Evolutionary conservation across 2,888 invertebrate genomes (phyloP).

Genomic region (Callinectes sapidus): DNA sequence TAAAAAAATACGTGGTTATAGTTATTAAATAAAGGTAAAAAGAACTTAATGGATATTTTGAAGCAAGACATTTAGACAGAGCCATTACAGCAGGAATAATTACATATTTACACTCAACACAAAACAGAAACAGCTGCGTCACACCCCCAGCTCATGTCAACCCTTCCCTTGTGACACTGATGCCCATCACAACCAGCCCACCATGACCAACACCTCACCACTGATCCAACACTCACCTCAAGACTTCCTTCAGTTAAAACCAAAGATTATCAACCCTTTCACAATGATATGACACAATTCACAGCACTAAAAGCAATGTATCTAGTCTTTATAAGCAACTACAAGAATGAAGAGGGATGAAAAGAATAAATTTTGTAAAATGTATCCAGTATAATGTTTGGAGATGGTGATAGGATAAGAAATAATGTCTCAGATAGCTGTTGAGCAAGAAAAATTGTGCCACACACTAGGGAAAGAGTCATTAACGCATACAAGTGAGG

Average conservation of each 20-base stretch:
- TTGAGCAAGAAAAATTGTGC: too few species aligned
- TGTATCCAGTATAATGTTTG: too few species aligned
- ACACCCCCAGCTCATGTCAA: not conserved
- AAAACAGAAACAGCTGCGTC: not conserved
- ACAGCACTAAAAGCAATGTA: too few species aligned
- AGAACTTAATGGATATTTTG: not conserved
- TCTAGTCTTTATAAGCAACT: too few species aligned
- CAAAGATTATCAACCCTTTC: not conserved
- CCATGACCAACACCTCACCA: not conserved
- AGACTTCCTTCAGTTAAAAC: not conserved
- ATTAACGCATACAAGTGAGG: not conserved
- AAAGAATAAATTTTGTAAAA: too few species aligned
- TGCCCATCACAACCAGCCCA: not conserved
- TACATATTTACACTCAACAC: not conserved
- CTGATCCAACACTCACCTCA: not conserved
- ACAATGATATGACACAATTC: too few species aligned
- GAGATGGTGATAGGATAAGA: too few species aligned
- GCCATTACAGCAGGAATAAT: slow-evolving; percentile 9
- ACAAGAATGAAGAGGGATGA: too few species aligned
- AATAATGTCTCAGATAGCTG: too few species aligned
- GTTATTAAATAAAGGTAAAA: not conserved
- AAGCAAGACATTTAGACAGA: slow-evolving; percentile 22
- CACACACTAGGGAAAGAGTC: too few species aligned
- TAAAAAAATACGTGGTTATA: slow-evolving; percentile 23
- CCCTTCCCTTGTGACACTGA: not conserved